phyloP scores from a whole-genome alignment of 53 echinoderm and acorn worm genomes.

The Hippasteria phrygiana region DNA sequence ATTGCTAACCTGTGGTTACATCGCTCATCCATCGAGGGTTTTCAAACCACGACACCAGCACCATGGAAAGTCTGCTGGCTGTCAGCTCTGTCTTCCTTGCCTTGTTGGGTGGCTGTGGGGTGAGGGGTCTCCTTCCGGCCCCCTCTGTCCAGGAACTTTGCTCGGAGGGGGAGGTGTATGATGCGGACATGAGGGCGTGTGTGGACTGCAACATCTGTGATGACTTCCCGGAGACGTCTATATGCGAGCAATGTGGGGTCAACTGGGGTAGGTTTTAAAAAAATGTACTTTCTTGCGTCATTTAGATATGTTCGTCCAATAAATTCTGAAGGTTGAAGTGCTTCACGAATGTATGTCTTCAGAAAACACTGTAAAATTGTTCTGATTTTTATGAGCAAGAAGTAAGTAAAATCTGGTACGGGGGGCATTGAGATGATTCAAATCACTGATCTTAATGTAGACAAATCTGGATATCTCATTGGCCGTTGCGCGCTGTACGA shows the following conservation, averaged over 20 bases:
- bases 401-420: too few relatives aligned
- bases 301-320: not conserved
- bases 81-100: constrained; percentile 26
- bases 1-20: not conserved
- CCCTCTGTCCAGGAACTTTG: constrained; percentile 9
- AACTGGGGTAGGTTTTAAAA: constrained; percentile 71
- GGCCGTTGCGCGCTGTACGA: too few relatives aligned
- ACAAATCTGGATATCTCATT: too few relatives aligned
- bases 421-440: too few relatives aligned
- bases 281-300: not conserved
- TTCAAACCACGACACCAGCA: not conserved
- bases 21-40: not conserved
- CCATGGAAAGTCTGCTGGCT: constrained; percentile 30
- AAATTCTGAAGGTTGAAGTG: too few relatives aligned
- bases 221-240: constrained; percentile 67
- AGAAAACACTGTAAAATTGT: too few relatives aligned
- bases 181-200: constrained; percentile 64
- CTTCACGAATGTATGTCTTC: too few relatives aligned
- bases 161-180: constrained; percentile 61
- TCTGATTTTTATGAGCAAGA: too few relatives aligned
- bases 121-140: not conserved
- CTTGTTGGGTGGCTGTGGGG: constrained; percentile 13
- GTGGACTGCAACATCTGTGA: constrained; percentile 69
- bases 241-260: constrained; percentile 60
- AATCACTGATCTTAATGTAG: too few relatives aligned